Percentiles rank a stretch among this genome's conserved stretches.
Evolutionary conservation across 2,797 vertebrate genomes (phyloP).

Genomic region (Poeciliopsis gracilis): DNA sequence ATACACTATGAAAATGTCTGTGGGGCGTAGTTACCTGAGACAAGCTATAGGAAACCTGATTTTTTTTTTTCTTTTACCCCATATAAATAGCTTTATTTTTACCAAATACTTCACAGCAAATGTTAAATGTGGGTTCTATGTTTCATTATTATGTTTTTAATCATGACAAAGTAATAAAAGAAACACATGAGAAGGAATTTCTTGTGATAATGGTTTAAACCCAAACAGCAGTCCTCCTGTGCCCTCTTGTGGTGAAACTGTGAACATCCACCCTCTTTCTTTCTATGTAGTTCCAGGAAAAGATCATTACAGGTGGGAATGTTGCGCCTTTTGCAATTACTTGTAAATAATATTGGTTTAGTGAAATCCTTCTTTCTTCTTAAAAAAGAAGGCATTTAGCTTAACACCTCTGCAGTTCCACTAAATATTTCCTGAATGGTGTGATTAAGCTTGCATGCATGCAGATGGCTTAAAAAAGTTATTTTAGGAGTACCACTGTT

Average conservation of each 20-base stretch:
- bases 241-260: conserved; percentile 76
- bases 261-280: background rate
- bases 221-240: conserved; percentile 55
- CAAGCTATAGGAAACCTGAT: conserved; percentile 39
- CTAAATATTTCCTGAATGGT: background rate
- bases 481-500: background rate
- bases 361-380: background rate
- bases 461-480: background rate
- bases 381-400: background rate
- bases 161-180: conserved; percentile 38
- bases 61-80: conserved; percentile 25
- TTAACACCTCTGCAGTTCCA: background rate
- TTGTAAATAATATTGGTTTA: background rate
- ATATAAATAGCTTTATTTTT: conserved; percentile 42
- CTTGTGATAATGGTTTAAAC: conserved; percentile 26
- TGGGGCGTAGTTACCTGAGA: conserved; percentile 30
- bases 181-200: conserved; percentile 30
- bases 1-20: conserved; percentile 51
- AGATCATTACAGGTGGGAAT: background rate
- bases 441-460: background rate
- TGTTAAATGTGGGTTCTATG: conserved; percentile 55
- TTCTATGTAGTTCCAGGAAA: background rate
- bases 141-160: conserved; percentile 51
- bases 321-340: background rate
- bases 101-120: conserved; percentile 42